These are phyloP conservation scores for Donacobius atricapilla DNA, from an alignment of 2,113 vertebrate genomes.

Conservation along the genomic window DNA sequence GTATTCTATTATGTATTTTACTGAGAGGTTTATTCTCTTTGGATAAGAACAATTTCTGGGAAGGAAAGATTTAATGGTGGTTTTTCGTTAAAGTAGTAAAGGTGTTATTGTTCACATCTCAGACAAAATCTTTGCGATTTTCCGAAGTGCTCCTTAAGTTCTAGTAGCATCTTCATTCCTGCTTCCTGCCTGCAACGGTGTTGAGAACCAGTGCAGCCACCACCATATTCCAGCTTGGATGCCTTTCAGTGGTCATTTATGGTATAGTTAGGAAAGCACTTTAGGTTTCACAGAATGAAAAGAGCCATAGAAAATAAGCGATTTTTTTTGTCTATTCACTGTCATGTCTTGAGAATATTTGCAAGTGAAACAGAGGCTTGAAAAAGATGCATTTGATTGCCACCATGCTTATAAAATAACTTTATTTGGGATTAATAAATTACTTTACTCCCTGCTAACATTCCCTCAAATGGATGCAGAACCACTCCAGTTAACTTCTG, in stretches of 20 bases:
- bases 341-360: background rate
- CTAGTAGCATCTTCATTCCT: background rate
- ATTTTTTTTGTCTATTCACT: background rate
- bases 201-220: background rate
- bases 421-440: background rate
- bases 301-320: background rate
- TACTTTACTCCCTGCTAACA: background rate
- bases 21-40: background rate
- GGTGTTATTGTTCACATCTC: background rate
- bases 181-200: background rate
- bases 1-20: background rate
- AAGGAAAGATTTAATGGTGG: background rate
- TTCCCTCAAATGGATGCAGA: background rate
- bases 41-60: background rate
- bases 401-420: background rate
- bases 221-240: background rate
- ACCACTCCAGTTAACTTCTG: background rate
- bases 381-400: background rate
- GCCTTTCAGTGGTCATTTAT: background rate
- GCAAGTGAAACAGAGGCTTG: background rate
- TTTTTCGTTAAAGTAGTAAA: background rate
- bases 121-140: background rate
- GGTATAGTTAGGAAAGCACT: background rate
- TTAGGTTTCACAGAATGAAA: background rate
- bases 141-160: background rate